Base-by-base conservation (phyloP, 1,140 invertebrate genomes). In the Xylocopa sonorina region DNA sequence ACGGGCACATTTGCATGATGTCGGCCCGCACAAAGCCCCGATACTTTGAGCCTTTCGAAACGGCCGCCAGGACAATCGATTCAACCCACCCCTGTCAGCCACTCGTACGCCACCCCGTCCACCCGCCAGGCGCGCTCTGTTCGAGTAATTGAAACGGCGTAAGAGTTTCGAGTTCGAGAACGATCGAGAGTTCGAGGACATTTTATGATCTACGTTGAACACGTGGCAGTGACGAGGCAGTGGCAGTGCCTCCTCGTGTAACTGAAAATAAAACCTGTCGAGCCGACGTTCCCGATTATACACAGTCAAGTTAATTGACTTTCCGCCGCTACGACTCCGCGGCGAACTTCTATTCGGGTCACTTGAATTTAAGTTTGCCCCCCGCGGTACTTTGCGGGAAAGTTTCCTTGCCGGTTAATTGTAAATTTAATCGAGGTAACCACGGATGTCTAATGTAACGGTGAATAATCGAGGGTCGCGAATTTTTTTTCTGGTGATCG, bases 31-130 rank as follows among this genome's bases (percentile, higher is more conserved):
- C 75, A 78, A 71, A 78, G 75, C 67, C 24, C 41, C 41, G 55
- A 78, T 78, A 78, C 66, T 78, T 60, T 60, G 75, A 71, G 66
- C 55, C 55, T 71, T 78, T 78, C 43, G 32, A 78, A 60, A 10
- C 55, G 55, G n/a, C 43, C 51, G 53, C 43, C 75, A 41, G 51
- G 66, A 77, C 66, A 77, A 69, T 77, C 75, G 66, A 77, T 77
- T 60, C 29, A n/a, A 0, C 21, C 48, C 43, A 9, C 27, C 21
- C 21, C 1, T n/a, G 18, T n/a, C n/a, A 7, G 2, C 24, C 32
- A 1, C 6, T 10, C n/a, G 16, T 12, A 0, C 24, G 18, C 38
- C 18, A 18, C 62, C 48, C 16, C 14, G 21, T 18, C 24, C 7
- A n/a, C 21, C 3, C 60, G 10, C 34, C 3, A 6, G 5, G 2